A percentile compares a stretch with the other conserved stretches of the same genome.
These are phyloP conservation scores for Callipepla squamata DNA, from an alignment of 2,113 vertebrate genomes.

Conservation along the genomic window DNA sequence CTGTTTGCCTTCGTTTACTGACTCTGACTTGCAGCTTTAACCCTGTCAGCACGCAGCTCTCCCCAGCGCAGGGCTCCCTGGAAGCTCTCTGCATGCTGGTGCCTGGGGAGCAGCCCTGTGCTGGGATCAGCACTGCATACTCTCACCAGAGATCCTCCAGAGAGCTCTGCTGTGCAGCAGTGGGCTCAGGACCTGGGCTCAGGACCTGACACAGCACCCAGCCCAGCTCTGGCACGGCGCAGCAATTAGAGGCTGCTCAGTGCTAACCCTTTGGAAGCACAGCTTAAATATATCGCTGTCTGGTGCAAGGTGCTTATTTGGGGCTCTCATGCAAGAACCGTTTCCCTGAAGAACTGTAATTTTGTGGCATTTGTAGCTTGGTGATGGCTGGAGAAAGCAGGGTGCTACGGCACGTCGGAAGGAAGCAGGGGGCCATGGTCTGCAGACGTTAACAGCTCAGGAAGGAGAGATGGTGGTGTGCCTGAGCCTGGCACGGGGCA, in stretches of 20 bases:
- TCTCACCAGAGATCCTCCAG: not conserved
- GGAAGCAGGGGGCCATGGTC: not conserved
- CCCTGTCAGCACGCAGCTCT: not conserved
- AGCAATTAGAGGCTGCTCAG: not conserved
- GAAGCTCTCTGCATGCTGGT: not conserved
- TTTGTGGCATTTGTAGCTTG: not conserved
- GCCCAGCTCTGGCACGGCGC: rapidly evolving
- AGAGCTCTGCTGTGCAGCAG: not conserved
- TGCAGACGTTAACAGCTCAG: not conserved
- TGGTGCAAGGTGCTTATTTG: constrained; percentile 34
- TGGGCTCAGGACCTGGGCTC: not conserved
- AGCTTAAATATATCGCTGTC: not conserved
- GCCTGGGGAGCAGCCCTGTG: not conserved
- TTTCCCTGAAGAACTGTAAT: constrained; percentile 20
- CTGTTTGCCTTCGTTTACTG: constrained; percentile 49
- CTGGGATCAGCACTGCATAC: rapidly evolving
- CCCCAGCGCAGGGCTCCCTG: not conserved
- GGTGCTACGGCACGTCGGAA: rapidly evolving
- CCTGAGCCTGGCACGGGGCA: not conserved
- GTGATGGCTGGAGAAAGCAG: not conserved
- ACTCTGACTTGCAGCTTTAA: constrained; percentile 41
- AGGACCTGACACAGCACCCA: not conserved
- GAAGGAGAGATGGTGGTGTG: rapidly evolving
- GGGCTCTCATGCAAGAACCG: not conserved
- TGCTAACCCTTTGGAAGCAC: not conserved